phyloP scores from a whole-genome alignment of 2,113 vertebrate genomes.

The Choloepus hoffmanni region DNA sequence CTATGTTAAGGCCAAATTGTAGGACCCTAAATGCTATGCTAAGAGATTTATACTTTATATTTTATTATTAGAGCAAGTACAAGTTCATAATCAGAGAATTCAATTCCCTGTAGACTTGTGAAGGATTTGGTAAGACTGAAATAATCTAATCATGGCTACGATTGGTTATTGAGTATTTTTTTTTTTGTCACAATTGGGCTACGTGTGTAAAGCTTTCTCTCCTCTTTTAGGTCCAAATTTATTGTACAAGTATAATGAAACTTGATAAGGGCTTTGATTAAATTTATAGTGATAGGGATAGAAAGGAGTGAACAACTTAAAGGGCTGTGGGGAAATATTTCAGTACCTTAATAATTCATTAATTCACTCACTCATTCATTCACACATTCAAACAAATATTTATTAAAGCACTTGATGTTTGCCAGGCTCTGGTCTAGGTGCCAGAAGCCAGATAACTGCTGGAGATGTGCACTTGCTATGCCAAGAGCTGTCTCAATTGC shows the following conservation, averaged over 20 bases:
- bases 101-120: background rate
- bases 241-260: slow-evolving; percentile 1
- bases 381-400: background rate
- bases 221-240: slow-evolving; percentile 18
- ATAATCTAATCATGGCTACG: background rate
- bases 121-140: background rate
- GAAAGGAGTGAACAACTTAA: background rate
- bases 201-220: background rate
- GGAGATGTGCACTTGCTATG: background rate
- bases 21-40: background rate
- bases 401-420: background rate
- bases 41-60: background rate
- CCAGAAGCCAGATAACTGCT: background rate
- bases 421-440: background rate
- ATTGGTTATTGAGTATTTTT: background rate
- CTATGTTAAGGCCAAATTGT: background rate
- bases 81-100: background rate
- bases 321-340: slow-evolving; percentile 3
- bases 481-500: background rate
- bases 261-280: background rate
- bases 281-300: background rate
- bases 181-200: background rate
- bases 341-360: background rate
- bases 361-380: background rate
- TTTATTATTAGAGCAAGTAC: background rate